These are phyloP conservation scores for Argynnis bischoffii DNA, from an alignment of 2,888 invertebrate species.

Conservation along the genomic window DNA sequence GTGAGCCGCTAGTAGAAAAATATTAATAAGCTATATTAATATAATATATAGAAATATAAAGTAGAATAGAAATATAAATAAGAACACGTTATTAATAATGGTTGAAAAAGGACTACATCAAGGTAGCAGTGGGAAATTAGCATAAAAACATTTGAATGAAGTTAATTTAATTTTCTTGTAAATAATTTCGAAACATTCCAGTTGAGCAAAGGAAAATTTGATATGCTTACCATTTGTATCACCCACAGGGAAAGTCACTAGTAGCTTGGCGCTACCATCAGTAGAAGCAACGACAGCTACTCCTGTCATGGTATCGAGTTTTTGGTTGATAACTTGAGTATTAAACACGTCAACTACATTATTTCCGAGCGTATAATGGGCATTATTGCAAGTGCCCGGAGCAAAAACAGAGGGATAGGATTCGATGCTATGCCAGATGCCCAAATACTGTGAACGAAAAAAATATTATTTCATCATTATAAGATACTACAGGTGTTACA, in stretches of 20 bases:
- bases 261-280: constrained; percentile 82
- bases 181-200: background rate
- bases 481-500: background rate
- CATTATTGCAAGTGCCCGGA: constrained; percentile 61
- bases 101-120: too few relatives aligned
- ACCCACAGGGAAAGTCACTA: constrained; percentile 83
- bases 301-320: constrained; percentile 77
- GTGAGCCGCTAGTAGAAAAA: too few relatives aligned
- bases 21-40: too few relatives aligned
- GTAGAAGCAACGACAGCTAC: constrained; percentile 60
- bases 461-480: background rate
- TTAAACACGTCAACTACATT: constrained; percentile 54
- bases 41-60: too few relatives aligned
- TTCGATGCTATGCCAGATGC: constrained; percentile 63
- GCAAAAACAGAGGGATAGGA: constrained; percentile 59
- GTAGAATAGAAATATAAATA: too few relatives aligned
- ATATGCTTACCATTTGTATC: constrained; percentile 53
- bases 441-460: constrained; percentile 55
- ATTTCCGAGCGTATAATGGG: constrained; percentile 53
- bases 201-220: background rate
- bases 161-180: background rate
- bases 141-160: background rate
- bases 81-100: too few relatives aligned
- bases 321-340: constrained; percentile 68
- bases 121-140: too few relatives aligned